These are phyloP conservation scores for Orchestes rusci DNA, from an alignment of 2,888 invertebrate genomes.

Conservation along the genomic window DNA sequence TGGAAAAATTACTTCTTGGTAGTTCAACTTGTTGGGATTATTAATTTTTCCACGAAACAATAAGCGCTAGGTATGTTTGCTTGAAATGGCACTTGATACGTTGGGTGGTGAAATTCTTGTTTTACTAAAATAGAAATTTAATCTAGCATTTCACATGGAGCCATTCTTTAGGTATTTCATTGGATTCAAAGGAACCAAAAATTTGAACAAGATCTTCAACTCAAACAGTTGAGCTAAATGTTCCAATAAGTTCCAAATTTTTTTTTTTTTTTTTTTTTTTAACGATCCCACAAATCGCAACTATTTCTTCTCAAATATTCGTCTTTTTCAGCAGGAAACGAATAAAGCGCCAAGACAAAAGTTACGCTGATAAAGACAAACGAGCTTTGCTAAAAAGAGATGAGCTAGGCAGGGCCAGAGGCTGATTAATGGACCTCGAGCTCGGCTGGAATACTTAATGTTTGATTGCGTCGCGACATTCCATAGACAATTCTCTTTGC, in stretches of 20 bases:
- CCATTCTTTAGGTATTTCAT: no score
- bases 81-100: neutral
- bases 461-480: slow-evolving; percentile 39
- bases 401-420: slow-evolving; percentile 29
- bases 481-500: slow-evolving; percentile 36
- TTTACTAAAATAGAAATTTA: no score
- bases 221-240: no score
- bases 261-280: no score
- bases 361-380: slow-evolving; percentile 42
- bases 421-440: slow-evolving; percentile 39
- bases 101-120: no score
- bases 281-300: no score
- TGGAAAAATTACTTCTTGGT: slow-evolving; percentile 19
- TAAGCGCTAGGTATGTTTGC: neutral
- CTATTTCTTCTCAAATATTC: no score
- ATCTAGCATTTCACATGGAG: no score
- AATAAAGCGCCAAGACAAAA: slow-evolving; percentile 18
- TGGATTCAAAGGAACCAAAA: no score
- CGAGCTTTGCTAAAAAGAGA: slow-evolving; percentile 33
- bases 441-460: slow-evolving; percentile 42
- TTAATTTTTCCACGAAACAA: slow-evolving; percentile 16
- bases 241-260: no score
- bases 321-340: no score
- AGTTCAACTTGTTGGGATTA: slow-evolving; percentile 16
- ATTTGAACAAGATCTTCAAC: no score